Percentiles rank a stretch among this genome's conserved stretches.
Evolutionary conservation across 2,797 vertebrate species (phyloP).

Genomic region (Halcyon chelicuti): DNA sequence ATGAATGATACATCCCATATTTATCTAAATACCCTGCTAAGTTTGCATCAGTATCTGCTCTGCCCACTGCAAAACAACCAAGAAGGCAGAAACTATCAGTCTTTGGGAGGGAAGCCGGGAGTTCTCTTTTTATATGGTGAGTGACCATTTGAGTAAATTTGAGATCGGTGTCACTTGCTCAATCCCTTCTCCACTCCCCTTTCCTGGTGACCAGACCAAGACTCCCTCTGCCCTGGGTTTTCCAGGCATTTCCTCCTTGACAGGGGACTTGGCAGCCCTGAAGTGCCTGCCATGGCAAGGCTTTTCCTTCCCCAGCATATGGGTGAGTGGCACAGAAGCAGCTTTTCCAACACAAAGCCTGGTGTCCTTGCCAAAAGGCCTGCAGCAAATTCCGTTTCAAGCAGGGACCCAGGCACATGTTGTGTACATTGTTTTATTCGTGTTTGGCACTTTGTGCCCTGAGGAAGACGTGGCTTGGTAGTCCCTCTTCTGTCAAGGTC

Average conservation of each 20-base stretch:
- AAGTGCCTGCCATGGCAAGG: not conserved
- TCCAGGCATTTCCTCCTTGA: not conserved
- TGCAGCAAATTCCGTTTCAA: not conserved
- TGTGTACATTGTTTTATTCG: not conserved
- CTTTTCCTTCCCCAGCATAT: not conserved
- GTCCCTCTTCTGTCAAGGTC: not conserved
- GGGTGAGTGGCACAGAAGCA: not conserved
- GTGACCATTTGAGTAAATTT: not conserved
- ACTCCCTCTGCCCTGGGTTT: accelerated
- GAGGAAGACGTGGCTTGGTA: accelerated
- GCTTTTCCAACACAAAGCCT: not conserved
- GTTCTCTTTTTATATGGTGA: not conserved
- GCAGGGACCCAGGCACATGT: not conserved
- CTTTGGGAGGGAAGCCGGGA: not conserved
- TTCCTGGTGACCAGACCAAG: not conserved
- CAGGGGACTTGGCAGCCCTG: not conserved
- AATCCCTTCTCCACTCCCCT: not conserved
- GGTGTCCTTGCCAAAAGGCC: not conserved
- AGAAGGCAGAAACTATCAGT: not conserved
- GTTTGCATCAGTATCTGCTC: not conserved
- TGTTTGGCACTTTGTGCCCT: not conserved
- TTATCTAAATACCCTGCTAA: not conserved
- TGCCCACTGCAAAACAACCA: not conserved
- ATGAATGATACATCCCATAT: not conserved
- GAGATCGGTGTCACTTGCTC: not conserved